Evolutionary conservation across 2,888 invertebrate species (phyloP), one percentile per base, ranked within the genome.

Genomic region (Brachynemurus nebulosus): DNA sequence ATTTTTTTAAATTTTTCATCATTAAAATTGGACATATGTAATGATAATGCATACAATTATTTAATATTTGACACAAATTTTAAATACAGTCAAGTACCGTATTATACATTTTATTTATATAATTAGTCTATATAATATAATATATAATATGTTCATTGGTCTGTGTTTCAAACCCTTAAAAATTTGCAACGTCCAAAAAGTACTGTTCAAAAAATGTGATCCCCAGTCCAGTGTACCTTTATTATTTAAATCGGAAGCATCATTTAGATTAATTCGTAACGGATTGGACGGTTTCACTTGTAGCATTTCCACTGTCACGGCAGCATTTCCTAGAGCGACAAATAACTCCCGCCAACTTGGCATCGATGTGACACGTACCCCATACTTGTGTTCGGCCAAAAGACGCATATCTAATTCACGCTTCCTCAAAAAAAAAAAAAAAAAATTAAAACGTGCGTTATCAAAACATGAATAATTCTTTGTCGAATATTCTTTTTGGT

Each of bases 381-480:
- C 76, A 59, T 76, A 76, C 56, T 80, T 83, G 53, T 81, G 78
- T 58, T 78, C 71, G 1, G 78, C 79, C 62, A 79, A 74, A 3
- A 77, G 57, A 27, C 71, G 68, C 72, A 81, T 74, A 53, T 80
- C 78, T 41, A 65, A 62, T 49, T 74, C 69, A 36, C 80, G 66
- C 51, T 73, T 61, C 12, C 78, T 79, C 5, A 11, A 40, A 34
- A 39, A 18, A 12, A 44, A 18, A 16, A 11, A n/a, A 27, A 19
- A 7, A 20, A 39, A 25, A 38, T 3, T 38, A n/a, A 36, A 14
- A 12, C 11, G 3, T 36, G 4, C 8, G n/a, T n/a, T n/a, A n/a
- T n/a, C n/a, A n/a, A n/a, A n/a, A n/a, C n/a, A n/a, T n/a, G n/a
- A n/a, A n/a, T n/a, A n/a, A n/a, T n/a, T n/a, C n/a, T n/a, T n/a